These are phyloP conservation scores for Psittacus erithacus DNA, from an alignment of 2,113 vertebrate species.

Conservation along the genomic window DNA sequence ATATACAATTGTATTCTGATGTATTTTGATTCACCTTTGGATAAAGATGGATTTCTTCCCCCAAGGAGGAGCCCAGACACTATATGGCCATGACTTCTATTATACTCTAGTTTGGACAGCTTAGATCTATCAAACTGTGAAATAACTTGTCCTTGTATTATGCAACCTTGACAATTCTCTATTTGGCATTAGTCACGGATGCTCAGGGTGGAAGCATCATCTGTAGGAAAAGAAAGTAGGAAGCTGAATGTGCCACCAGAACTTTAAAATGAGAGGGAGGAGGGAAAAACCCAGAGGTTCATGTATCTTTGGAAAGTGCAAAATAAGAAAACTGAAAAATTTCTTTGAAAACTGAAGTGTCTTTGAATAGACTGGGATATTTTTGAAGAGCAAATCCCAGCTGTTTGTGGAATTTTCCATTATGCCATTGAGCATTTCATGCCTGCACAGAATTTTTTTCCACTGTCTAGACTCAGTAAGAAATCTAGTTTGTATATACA, in stretches of 20 bases:
- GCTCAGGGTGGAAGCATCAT: background rate
- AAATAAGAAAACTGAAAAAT: background rate
- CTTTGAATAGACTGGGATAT: background rate
- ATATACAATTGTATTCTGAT: background rate
- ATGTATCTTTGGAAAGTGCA: background rate
- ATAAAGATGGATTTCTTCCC: background rate
- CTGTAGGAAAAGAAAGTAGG: background rate
- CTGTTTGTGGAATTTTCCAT: background rate
- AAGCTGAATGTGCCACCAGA: background rate
- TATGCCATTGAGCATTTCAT: background rate
- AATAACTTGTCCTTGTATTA: slow-evolving; percentile 7
- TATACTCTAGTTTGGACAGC: background rate
- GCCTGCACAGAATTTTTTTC: background rate
- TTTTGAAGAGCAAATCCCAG: background rate
- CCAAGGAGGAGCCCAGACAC: background rate
- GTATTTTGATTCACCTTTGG: background rate
- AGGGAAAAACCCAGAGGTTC: background rate
- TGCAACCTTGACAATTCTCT: background rate
- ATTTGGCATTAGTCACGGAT: background rate
- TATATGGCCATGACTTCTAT: background rate
- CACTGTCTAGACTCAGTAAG: background rate
- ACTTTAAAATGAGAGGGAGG: background rate
- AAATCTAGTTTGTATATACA: background rate
- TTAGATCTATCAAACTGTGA: slow-evolving; percentile 6
- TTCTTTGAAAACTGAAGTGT: background rate